A percentile compares a stretch with the other conserved stretches of the same genome.
phyloP scores from a whole-genome alignment of 2,113 vertebrate genomes.

The Sus scrofa region DNA sequence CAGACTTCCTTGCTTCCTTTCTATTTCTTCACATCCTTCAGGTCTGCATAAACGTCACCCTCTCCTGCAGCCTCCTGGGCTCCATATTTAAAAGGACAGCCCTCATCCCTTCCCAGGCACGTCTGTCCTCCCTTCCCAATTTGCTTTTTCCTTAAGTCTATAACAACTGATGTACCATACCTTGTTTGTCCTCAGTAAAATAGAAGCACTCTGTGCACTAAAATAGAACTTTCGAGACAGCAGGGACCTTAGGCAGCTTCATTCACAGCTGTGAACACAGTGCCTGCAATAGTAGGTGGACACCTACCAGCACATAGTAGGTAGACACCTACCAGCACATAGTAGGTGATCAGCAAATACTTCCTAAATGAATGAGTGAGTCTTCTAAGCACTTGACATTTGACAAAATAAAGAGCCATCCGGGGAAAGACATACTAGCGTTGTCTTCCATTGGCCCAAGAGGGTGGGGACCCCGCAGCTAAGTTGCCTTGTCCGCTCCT shows the following conservation, averaged over 20 bases:
- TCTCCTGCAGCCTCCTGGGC: neutral
- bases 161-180: neutral
- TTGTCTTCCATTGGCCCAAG: neutral
- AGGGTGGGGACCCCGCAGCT: neutral
- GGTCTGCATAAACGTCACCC: neutral
- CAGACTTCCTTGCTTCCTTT: neutral
- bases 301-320: too few species aligned
- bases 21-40: neutral
- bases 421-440: accelerated
- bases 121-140: neutral
- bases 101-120: neutral
- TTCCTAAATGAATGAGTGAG: neutral
- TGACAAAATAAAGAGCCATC: neutral
- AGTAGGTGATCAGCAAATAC: neutral
- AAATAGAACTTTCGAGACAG: too few species aligned
- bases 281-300: accelerated
- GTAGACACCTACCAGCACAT: too few species aligned
- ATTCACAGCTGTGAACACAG: accelerated
- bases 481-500: neutral
- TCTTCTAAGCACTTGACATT: neutral
- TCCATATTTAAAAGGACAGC: neutral
- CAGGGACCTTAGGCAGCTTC: neutral
- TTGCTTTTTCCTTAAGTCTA: neutral
- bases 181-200: neutral
- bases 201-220: neutral